Conservation (phyloP, 2,797 vertebrate species). For the Rhinophrynus dorsalis region DNA sequence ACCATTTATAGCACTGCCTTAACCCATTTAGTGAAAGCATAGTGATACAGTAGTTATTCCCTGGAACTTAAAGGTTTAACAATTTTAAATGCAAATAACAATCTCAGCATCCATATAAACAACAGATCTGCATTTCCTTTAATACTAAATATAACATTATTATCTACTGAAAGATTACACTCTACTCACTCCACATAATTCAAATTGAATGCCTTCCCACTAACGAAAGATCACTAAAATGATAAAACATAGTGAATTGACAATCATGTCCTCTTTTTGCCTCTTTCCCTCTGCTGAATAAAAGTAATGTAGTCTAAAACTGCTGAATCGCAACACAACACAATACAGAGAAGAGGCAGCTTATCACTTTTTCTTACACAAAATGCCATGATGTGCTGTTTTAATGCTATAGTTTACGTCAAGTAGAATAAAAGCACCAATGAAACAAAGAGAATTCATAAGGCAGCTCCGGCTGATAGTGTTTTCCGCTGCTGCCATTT, state of each 20-base stretch:
- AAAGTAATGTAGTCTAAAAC: constrained; percentile 23
- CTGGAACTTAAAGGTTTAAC: too few relatives aligned
- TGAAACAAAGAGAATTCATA: constrained; percentile 18
- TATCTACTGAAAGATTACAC: too few relatives aligned
- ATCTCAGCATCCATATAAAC: too few relatives aligned
- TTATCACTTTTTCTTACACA: constrained; percentile 33
- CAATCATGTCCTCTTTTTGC: constrained; percentile 17
- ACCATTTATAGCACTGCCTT: too few relatives aligned
- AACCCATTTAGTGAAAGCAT: too few relatives aligned
- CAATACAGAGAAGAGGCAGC: constrained; percentile 25
- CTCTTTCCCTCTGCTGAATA: constrained; percentile 6
- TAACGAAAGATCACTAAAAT: constrained; percentile 4
- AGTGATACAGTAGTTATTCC: too few relatives aligned
- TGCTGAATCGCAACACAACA: constrained; percentile 11
- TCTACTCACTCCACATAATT: too few relatives aligned
- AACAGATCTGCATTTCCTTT: too few relatives aligned
- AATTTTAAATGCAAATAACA: too few relatives aligned
- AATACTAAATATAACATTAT: too few relatives aligned
- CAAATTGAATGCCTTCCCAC: not conserved
- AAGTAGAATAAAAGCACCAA: constrained; percentile 17
- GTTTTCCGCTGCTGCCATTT: constrained; percentile 37
- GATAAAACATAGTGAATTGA: constrained; percentile 8
- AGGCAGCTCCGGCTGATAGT: constrained; percentile 34
- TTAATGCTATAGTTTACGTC: constrained; percentile 42
- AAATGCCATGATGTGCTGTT: constrained; percentile 28